Evolutionary conservation across 92 coral and sea anemone genomes (phyloP).

Genomic region (Palythoa grandis): DNA sequence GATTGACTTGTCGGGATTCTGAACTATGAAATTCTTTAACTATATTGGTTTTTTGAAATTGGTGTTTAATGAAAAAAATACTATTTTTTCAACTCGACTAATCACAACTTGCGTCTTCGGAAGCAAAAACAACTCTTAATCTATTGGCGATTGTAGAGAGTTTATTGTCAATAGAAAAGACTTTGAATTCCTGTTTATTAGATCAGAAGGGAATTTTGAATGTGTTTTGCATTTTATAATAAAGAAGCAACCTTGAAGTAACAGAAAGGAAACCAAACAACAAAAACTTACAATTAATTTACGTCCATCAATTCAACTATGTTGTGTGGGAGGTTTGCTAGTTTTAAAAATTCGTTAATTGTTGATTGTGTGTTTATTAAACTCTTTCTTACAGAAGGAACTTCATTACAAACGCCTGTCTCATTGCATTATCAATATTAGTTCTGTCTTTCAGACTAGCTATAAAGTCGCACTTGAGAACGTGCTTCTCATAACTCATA

Average conservation of each 20-base stretch:
- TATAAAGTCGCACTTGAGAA: slow-evolving; percentile 19
- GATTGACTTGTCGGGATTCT: background rate
- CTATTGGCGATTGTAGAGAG: background rate
- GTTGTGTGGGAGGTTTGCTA: slow-evolving; percentile 34
- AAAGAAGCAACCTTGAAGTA: background rate
- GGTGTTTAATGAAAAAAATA: background rate
- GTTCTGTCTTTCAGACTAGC: background rate
- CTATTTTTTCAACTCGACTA: background rate
- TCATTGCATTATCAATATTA: slow-evolving; percentile 12
- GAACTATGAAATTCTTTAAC: background rate
- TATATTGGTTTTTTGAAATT: background rate
- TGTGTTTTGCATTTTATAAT: slow-evolving; percentile 15
- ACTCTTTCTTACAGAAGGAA: background rate
- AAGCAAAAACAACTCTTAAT: slow-evolving; percentile 13
- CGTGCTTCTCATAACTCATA: slow-evolving; percentile 1
- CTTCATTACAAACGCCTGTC: slow-evolving; percentile 16
- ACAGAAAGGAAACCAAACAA: slow-evolving; percentile 21
- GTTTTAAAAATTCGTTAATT: slow-evolving; percentile 1
- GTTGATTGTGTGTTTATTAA: slow-evolving; percentile 30
- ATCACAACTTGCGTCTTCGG: slow-evolving; percentile 9
- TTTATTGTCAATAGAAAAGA: background rate
- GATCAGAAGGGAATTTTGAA: slow-evolving; percentile 24
- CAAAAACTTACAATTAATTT: slow-evolving; percentile 27
- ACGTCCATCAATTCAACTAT: slow-evolving; percentile 23
- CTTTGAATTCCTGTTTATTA: slow-evolving; percentile 25